Evolutionary conservation across 2,113 vertebrate genomes (phyloP), one percentile per base, ranked within the genome.

Genomic region (Elachura formosa): DNA sequence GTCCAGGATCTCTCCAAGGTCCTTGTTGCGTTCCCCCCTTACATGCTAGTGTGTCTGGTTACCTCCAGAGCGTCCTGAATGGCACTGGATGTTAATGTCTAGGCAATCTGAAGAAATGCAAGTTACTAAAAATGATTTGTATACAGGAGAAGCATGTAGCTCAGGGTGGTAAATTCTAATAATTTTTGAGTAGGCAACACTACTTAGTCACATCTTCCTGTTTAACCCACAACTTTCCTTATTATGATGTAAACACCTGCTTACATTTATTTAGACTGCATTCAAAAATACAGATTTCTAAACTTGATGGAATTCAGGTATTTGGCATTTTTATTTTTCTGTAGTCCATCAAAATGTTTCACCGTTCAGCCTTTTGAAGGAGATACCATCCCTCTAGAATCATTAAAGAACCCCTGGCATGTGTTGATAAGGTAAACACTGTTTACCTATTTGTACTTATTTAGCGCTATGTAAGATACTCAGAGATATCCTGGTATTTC

Each of bases 371-470:
- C 11, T 7, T n/a, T 77, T 84, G 21, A 63, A 61, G 24, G 3
- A 38, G 4, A 61, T 43, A 51, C 5, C 3, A 19, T 31, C 5
- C 3, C 16, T 31, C 45, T 40, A 67, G 12, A 12, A 26, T 11
- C 10, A 51, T 14, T 14, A 61, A 36, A 77, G 22, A 66, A 64
- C 2, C 10, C 1, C 10, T 51, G 55, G 23, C 12, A 26, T 2
- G 0, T 51, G 38, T 0, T 51, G 14, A 38, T 34, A 63, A 9
- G 2, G 2, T 63, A 5, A 55, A 45, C 12, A 51, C 4, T 31
- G 1, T 38, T 74, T 73, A 3, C 6, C 11, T 68, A 12, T 55
- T 29, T 87, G 15, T 41, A 48, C 11, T 12, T 38, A 34, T 29
- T 77, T 56, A 68, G 5, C 46, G 2, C 3, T 25, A 11, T 25